These are phyloP conservation scores for Cyrtorhinus lividipennis DNA, from an alignment of 1,140 invertebrate species.

Conservation along the genomic window DNA sequence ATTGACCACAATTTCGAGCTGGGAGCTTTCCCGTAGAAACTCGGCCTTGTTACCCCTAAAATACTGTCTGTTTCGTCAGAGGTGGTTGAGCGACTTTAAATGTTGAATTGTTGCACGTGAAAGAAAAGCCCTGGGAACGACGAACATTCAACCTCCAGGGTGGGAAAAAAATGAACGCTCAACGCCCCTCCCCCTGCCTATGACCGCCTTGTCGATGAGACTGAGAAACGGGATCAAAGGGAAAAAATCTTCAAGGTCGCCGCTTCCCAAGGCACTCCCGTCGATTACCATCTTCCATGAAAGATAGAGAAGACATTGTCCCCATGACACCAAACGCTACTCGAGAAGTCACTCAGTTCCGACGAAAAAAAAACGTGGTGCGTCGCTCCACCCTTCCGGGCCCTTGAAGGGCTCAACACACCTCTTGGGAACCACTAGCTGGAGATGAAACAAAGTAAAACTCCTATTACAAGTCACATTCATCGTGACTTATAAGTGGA, in stretches of 20 bases:
- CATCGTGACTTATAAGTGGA: no score
- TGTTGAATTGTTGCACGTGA: neutral
- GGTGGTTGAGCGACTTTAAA: neutral
- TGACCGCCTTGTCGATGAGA: neutral
- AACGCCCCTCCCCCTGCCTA: neutral
- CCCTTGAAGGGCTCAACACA: no score
- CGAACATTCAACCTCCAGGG: neutral
- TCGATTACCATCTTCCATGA: neutral
- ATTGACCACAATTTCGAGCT: no score
- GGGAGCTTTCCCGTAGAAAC: no score
- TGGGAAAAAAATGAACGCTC: neutral
- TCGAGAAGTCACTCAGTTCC: no score
- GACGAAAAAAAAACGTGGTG: no score
- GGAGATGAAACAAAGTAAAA: no score
- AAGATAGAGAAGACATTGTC: neutral
- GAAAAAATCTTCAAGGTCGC: neutral
- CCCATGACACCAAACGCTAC: neutral
- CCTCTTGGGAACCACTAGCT: no score
- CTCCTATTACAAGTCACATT: no score
- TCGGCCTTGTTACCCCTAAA: no score
- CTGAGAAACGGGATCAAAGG: neutral
- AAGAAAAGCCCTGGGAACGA: neutral
- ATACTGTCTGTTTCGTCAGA: no score
- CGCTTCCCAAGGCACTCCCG: conserved; percentile 2
- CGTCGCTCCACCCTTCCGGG: no score